Base-by-base conservation (phyloP, 1,140 invertebrate genomes). In the Bombus breviceps region DNA sequence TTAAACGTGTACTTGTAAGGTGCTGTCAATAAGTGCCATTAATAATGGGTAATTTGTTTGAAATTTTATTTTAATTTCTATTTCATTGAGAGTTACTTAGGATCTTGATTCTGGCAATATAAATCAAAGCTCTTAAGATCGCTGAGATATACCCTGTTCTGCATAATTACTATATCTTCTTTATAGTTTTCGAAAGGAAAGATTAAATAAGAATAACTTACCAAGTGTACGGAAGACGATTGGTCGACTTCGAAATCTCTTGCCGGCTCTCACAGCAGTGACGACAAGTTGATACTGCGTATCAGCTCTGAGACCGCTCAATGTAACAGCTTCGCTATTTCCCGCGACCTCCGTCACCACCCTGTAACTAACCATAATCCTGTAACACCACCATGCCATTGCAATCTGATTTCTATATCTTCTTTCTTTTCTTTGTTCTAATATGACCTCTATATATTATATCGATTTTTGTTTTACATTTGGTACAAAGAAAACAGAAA, bases 201-300 rank as follows among this genome's bases (percentile, higher is more conserved):
- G 6, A 15, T n/a, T 62, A 13, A n/a, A 13, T 28, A 22, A 5
- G 28, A 10, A 71, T 69, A 64, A 93, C 96, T 97, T 95, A 98
- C 98, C 97, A 94, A 98, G 96, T 82, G 98, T 98, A 94, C 97
- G 97, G 96, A 98, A 98, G 96, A 98, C 97, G 93, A 98, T 97
- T 88, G 97, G 97, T 92, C 97, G 96, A 93, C 97, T 98, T 90
- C 97, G 96, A 94, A 97, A 97, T 93, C 97, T 97, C 88, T 97
- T 97, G 77, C 97, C 97, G 72, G 96, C 96, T 95, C 97, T 97
- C 59, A 98, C 96, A 79, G 98, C 97, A 43, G 97, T 97, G 66
- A 98, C 97, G 3, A 97, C 97, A 72, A 98, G 96, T 88, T 98
- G 97, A 92, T 98, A 98, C 94, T 98, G 97, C 25, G 98, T 98